Base-by-base conservation (phyloP, 2,113 vertebrate genomes). In the Chloroceryle aenea region DNA sequence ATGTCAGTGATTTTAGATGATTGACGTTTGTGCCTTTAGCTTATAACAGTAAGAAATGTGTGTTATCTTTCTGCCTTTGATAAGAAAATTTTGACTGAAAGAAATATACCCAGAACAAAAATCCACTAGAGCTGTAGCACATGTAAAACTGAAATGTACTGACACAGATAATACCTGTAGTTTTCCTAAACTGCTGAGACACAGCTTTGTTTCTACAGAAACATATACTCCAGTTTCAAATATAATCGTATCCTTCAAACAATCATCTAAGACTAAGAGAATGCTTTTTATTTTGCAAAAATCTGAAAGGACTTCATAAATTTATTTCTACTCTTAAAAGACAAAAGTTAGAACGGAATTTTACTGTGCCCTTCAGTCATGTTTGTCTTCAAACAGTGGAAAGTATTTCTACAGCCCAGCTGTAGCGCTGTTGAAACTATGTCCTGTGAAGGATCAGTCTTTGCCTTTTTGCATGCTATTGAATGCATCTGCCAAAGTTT, bases 21-120 rank as follows among this genome's bases (percentile, higher is more conserved):
- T 52, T 78, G 68, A 93, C 97, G 90, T 61, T 90, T 59, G 34
- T 81, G 52, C 73, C 89, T 92, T 93, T 83, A 64, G 91, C 95
- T 89, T 88, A 78, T 89, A 96, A 95, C 89, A 96, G 90, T 85
- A 95, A 93, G 77, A 96, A 94, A 85, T 80, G 75, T 91, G 86
- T 87, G 40, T 85, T 96, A 64, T 91, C 89, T 91, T 82, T 80
- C n/a, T 78, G 90, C 2, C 1, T 73, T 95, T 76, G 78, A 90
- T 96, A 93, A 94, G 76, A 63, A 80, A 68, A 78, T 87, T 77
- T 90, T 88, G 93, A 83, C 66, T 63, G 23, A 75, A 63, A 56
- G 61, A 89, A 81, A 59, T 40, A 62, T n/a, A 77, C 56, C 62
- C 64, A 78, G 82, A 93, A 89, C 71, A 81, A 90, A 90, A 90